Base-by-base conservation (phyloP, 2,888 invertebrate genomes). In the Carpatolechia fugitivella region DNA sequence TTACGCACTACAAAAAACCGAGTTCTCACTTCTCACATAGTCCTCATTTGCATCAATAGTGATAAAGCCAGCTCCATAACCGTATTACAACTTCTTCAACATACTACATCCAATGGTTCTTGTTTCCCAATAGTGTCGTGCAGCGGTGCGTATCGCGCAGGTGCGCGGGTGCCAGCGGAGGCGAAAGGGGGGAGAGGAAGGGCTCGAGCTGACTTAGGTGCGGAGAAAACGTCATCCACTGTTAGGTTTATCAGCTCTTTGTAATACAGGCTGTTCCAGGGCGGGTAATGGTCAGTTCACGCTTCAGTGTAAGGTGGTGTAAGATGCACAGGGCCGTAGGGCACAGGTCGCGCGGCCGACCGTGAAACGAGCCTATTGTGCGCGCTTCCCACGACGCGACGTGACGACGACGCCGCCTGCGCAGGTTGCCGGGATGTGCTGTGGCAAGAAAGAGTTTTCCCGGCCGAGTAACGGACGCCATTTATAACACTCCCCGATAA, bases 141-240 rank as follows among this genome's bases (percentile, higher is more conserved):
- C 40, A 6, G 35, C 44, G 49, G 41, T 53, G 59, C 59, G 58
- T 60, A 55, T 56, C 65, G 56, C 70, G 60, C 76, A 75, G 79
- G 70, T 72, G 72, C 66, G 65, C 61, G 53, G 53, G 63, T 62
- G 64, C 49, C 33, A 31, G 36, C 13, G 68, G 65, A 65, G 65
- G 52, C 55, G 65, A 65, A 68, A 71, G 67, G 62, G 60, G 62
- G 60, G 60, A 16, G 33, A 65, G 64, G 68, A 70, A 68, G 62
- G 57, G 57, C 60, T 61, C 63, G 46, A 60, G 60, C 61, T 46
- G 16, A 30, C 14, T 13, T 1, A 3, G 11, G 18, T 10, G 40
- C 7, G 14, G 14, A 7, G 36, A 36, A n/a, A 1, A n/a, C 13
- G 11, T 16, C 8, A 18, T 41, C 40, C 40, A 41, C 11, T 7